phyloP scores from a whole-genome alignment of 2,113 vertebrate species.

The Sorex araneus region DNA sequence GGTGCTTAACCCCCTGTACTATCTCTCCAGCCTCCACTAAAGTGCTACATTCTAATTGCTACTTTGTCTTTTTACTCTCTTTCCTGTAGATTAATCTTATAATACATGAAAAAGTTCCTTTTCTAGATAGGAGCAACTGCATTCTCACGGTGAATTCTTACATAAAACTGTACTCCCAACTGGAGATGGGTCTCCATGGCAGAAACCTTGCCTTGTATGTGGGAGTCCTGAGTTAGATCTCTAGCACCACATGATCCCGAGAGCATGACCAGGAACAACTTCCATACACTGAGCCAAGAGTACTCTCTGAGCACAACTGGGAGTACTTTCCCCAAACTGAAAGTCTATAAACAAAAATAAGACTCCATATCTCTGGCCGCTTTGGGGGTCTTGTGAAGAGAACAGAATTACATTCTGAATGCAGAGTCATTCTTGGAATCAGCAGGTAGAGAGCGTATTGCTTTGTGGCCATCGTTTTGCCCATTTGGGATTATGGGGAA shows the following conservation, averaged over 20 bases:
- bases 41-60: not conserved
- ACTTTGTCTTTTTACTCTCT: not conserved
- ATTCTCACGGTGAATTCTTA: constrained; percentile 18
- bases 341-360: too few relatives aligned
- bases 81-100: not conserved
- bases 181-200: too few relatives aligned
- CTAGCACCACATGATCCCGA: too few relatives aligned
- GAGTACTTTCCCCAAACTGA: too few relatives aligned
- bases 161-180: too few relatives aligned
- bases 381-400: constrained; percentile 10
- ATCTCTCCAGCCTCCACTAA: not conserved
- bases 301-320: too few relatives aligned
- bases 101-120: constrained; percentile 8
- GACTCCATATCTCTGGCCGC: not conserved
- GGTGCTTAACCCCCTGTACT: not conserved
- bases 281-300: too few relatives aligned
- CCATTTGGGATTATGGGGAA: constrained; percentile 1
- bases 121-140: not conserved
- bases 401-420: constrained; percentile 1
- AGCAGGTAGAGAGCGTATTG: too few relatives aligned
- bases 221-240: not conserved
- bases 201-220: not conserved
- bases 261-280: too few relatives aligned
- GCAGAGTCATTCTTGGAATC: not conserved
- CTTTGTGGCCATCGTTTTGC: not conserved